These are phyloP conservation scores for Hanleya hanleyi DNA, from an alignment of 2,888 invertebrate species.

Conservation along the genomic window DNA sequence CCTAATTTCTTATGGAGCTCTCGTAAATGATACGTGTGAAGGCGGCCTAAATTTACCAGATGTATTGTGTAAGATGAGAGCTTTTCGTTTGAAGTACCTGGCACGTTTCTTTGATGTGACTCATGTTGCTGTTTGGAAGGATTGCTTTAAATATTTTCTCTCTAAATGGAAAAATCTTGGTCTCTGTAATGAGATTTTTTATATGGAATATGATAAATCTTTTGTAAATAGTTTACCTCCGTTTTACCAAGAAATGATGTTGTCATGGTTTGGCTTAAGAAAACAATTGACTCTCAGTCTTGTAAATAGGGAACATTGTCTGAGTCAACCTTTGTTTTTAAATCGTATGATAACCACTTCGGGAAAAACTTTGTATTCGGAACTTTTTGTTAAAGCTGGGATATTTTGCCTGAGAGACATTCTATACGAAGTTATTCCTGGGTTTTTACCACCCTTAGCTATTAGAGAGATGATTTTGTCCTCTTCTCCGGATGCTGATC, in stretches of 20 bases:
- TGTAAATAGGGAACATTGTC: not conserved
- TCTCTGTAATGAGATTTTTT: not conserved
- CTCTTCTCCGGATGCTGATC: no score
- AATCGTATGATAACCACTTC: not conserved
- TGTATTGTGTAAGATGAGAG: not conserved
- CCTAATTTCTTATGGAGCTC: not conserved
- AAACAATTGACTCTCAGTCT: not conserved
- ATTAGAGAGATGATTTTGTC: not conserved
- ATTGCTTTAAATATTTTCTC: not conserved
- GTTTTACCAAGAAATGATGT: not conserved
- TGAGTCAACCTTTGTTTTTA: not conserved
- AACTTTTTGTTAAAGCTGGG: not conserved
- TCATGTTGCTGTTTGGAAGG: not conserved
- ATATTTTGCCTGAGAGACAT: not conserved
- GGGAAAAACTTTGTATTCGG: not conserved
- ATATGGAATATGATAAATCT: not conserved
- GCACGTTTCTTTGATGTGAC: not conserved
- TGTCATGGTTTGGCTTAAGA: not conserved
- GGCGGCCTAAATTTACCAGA: not conserved
- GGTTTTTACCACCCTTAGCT: not conserved
- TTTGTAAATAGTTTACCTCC: not conserved
- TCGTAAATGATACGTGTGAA: not conserved
- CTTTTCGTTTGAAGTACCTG: not conserved
- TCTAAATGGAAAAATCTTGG: not conserved
- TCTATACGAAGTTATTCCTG: not conserved